phyloP scores from a whole-genome alignment of 2,113 vertebrate species.

The Aptenodytes forsteri region DNA sequence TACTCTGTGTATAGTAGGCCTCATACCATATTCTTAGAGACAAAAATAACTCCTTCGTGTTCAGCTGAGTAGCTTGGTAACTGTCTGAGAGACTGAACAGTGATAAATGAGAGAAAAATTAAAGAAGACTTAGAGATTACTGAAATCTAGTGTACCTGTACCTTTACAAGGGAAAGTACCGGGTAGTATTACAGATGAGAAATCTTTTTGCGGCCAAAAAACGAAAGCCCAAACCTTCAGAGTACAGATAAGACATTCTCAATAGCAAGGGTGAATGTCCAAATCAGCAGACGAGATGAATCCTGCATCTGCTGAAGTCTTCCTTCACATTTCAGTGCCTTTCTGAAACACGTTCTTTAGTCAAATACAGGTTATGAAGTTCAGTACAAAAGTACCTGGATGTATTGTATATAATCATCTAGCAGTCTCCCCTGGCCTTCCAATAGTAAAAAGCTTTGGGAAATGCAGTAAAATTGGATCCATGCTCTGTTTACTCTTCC shows the following conservation, averaged over 20 bases:
- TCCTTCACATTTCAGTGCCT: background rate
- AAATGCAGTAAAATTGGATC: background rate
- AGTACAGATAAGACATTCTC: background rate
- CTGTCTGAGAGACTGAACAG: background rate
- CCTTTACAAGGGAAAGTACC: background rate
- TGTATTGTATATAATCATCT: background rate
- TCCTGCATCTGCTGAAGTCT: background rate
- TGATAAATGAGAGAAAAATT: background rate
- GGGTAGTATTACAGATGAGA: background rate
- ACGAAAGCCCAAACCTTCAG: background rate
- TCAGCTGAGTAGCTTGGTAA: background rate
- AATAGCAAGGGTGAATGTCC: background rate
- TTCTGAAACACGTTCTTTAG: background rate
- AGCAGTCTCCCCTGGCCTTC: background rate
- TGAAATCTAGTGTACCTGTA: background rate
- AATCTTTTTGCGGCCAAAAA: background rate
- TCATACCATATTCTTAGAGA: background rate
- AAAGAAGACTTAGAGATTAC: background rate
- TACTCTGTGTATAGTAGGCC: background rate
- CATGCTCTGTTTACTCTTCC: background rate
- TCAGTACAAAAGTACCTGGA: background rate
- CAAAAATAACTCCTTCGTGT: conserved; percentile 16
- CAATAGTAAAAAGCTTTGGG: background rate
- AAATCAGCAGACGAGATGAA: background rate
- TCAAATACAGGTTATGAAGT: background rate